Percentiles rank a stretch among this genome's conserved stretches.
These are phyloP conservation scores for Scatophagus argus DNA, from an alignment of 2,113 vertebrate species.

Conservation along the genomic window DNA sequence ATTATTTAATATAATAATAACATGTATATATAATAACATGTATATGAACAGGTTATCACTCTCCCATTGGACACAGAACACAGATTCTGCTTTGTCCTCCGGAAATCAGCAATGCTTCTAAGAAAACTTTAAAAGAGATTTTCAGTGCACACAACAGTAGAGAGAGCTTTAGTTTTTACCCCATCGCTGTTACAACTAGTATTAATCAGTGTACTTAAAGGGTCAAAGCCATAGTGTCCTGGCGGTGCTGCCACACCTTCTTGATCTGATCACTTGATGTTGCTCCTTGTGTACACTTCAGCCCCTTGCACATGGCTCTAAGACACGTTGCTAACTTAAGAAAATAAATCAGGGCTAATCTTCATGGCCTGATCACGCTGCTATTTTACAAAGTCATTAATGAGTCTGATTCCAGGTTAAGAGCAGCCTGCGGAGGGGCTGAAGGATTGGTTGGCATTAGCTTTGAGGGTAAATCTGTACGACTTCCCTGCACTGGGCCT, in stretches of 20 bases:
- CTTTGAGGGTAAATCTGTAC: constrained; percentile 64
- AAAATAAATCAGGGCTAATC: constrained; percentile 79
- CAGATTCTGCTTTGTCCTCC: background rate
- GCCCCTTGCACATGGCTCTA: constrained; percentile 59
- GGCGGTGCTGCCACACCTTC: constrained; percentile 14
- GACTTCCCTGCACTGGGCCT: constrained; percentile 39
- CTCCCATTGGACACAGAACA: background rate
- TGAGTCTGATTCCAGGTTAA: constrained; percentile 75
- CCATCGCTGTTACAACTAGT: background rate
- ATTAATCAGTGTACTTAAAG: background rate
- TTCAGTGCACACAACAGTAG: background rate
- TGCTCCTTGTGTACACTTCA: constrained; percentile 52
- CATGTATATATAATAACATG: background rate
- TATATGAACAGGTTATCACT: background rate
- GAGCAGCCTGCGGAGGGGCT: constrained; percentile 65
- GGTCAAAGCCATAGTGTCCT: background rate
- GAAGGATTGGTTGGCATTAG: constrained; percentile 76
- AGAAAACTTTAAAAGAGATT: background rate
- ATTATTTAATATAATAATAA: too few species aligned
- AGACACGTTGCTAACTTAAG: constrained; percentile 79
- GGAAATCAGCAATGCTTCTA: background rate
- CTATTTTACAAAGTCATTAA: constrained; percentile 76
- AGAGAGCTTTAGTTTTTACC: background rate
- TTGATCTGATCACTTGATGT: constrained; percentile 44
- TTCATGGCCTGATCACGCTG: constrained; percentile 72